These are phyloP conservation scores for Hiodon tergisus DNA, from an alignment of 2,113 vertebrate genomes.

Conservation along the genomic window DNA sequence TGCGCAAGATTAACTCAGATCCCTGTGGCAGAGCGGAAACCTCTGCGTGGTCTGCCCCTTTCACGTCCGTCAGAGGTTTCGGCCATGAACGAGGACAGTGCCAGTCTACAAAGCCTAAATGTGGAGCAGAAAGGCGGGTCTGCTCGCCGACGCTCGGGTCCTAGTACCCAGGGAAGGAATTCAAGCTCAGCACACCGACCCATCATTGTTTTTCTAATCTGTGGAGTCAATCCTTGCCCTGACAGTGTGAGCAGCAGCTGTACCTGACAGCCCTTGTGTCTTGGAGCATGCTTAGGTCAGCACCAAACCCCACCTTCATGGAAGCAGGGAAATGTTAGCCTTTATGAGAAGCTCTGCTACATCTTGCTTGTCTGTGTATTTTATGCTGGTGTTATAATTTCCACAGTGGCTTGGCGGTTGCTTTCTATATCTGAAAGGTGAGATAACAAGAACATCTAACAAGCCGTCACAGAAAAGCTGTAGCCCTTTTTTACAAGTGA, in stretches of 20 bases:
- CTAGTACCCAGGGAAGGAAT: no score
- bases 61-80: not conserved
- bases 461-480: not conserved
- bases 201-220: no score
- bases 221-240: no score
- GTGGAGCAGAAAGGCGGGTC: no score
- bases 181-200: no score
- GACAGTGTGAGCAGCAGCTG: no score
- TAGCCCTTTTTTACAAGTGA: not conserved
- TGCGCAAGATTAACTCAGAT: constrained; percentile 2
- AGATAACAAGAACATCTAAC: not conserved
- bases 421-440: not conserved
- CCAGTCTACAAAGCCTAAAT: not conserved
- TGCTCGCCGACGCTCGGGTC: no score
- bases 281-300: no score
- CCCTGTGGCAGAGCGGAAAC: not conserved
- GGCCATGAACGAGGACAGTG: not conserved
- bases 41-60: not conserved
- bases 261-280: no score
- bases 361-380: not conserved
- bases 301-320: not conserved
- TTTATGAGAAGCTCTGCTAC: not conserved
- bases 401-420: not conserved
- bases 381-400: not conserved
- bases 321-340: not conserved